phyloP scores from a whole-genome alignment of 1,140 invertebrate species.

The Meloidogyne chitwoodi region DNA sequence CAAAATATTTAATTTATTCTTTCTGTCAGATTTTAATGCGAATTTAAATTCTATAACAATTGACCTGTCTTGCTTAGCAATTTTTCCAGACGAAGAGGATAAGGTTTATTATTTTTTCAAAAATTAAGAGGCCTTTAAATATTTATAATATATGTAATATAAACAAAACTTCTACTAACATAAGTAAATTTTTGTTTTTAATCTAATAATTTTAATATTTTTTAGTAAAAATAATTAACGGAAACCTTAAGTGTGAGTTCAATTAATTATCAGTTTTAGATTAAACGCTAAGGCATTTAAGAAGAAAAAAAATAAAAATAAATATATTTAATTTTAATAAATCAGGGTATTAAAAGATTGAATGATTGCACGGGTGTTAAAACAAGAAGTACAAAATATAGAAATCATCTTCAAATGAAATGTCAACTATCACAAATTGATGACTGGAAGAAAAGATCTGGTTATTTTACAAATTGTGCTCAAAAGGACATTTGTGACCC shows the following conservation, averaged over 20 bases:
- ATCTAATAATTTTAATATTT: no score
- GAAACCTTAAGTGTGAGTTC: no score
- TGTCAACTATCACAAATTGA: neutral
- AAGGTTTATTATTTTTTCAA: neutral
- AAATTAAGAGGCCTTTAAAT: no score
- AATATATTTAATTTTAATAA: neutral
- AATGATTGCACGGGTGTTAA: neutral
- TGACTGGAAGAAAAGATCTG: neutral
- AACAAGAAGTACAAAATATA: neutral
- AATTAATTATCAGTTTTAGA: no score
- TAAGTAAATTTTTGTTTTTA: no score
- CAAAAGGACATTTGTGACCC: neutral
- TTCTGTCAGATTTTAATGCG: no score
- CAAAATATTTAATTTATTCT: no score
- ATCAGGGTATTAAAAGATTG: neutral
- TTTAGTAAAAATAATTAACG: no score
- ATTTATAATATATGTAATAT: no score
- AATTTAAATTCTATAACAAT: neutral
- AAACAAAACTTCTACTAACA: no score
- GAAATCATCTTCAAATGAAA: neutral
- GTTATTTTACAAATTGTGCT: neutral
- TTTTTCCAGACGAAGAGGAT: neutral
- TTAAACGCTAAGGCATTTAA: no score
- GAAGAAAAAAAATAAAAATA: neutral
- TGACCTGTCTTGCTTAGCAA: neutral